Percentiles rank a stretch among this genome's conserved stretches.
phyloP scores from a whole-genome alignment of 2,888 invertebrate genomes.

The Oxycera nigricornis region DNA sequence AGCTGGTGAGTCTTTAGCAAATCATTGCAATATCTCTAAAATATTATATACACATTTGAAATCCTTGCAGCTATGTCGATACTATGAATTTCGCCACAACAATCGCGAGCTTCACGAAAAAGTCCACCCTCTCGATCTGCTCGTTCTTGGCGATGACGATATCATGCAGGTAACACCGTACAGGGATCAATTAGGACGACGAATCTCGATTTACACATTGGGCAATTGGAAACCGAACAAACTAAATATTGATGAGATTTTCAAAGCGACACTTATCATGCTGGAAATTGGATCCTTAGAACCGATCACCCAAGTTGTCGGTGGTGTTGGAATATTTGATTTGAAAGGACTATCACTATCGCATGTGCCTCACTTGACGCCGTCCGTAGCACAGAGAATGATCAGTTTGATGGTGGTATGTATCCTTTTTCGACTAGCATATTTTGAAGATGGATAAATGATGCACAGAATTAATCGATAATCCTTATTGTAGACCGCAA shows the following conservation, averaged over 20 bases:
- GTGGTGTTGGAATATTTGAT: slow-evolving; percentile 80
- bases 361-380: slow-evolving; percentile 78
- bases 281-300: slow-evolving; percentile 79
- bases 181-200: slow-evolving; percentile 75
- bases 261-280: slow-evolving; percentile 73
- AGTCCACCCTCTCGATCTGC: slow-evolving; percentile 71
- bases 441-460: too few species aligned
- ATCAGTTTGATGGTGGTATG: slow-evolving; percentile 75
- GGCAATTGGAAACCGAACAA: slow-evolving; percentile 78
- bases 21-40: too few species aligned
- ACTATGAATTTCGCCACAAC: slow-evolving; percentile 76
- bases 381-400: slow-evolving; percentile 71
- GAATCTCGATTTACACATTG: slow-evolving; percentile 75
- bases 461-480: neutral
- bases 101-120: slow-evolving; percentile 73
- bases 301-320: slow-evolving; percentile 76
- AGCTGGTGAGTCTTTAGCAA: slow-evolving; percentile 69
- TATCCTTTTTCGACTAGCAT: too few species aligned
- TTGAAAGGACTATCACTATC: slow-evolving; percentile 73
- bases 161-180: slow-evolving; percentile 78
- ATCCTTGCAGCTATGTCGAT: slow-evolving; percentile 68
- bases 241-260: slow-evolving; percentile 72
- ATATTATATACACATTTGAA: neutral
- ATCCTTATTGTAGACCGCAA: slow-evolving; percentile 67
- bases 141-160: slow-evolving; percentile 71